Conservation (phyloP, 53 echinoderm and acorn worm species). For the Echinarachnius parma region DNA sequence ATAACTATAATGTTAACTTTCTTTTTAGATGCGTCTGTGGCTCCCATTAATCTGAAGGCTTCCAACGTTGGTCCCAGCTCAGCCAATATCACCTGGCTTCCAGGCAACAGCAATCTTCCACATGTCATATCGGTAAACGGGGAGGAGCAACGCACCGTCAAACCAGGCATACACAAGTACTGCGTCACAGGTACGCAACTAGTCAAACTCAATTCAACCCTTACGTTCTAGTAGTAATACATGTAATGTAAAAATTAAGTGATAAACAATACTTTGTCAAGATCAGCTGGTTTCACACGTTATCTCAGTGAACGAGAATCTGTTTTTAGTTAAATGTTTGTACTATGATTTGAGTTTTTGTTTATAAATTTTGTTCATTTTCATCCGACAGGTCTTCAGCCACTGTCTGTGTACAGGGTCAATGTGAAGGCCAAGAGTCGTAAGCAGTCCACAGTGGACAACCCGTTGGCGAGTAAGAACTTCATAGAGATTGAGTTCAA, state of each 20-base stretch:
- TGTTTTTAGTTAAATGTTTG: too few relatives aligned
- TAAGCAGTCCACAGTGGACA: constrained; percentile 63
- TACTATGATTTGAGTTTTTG: too few relatives aligned
- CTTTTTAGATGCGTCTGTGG: constrained; percentile 84
- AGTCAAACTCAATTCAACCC: too few relatives aligned
- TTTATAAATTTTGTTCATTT: too few relatives aligned
- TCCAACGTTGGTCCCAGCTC: constrained; percentile 82
- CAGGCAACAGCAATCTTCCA: constrained; percentile 90
- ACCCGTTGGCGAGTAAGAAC: constrained; percentile 48
- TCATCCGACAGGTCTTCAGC: constrained; percentile 61
- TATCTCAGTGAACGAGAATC: too few relatives aligned
- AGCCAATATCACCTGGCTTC: constrained; percentile 95
- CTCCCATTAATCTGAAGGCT: constrained; percentile 83
- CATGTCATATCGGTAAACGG: constrained; percentile 74
- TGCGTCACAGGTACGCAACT: constrained; percentile 69
- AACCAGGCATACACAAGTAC: constrained; percentile 75
- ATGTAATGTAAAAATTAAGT: too few relatives aligned
- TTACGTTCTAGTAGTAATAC: too few relatives aligned
- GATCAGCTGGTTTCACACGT: too few relatives aligned
- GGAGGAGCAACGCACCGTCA: constrained; percentile 71
- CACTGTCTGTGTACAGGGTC: constrained; percentile 78
- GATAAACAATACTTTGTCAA: too few relatives aligned
- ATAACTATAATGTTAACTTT: too few relatives aligned
- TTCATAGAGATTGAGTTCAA: constrained; percentile 87
- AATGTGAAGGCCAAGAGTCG: constrained; percentile 82